Evolutionary conservation across 2,113 vertebrate genomes (phyloP).

Genomic region (Chaetodon trifascialis): DNA sequence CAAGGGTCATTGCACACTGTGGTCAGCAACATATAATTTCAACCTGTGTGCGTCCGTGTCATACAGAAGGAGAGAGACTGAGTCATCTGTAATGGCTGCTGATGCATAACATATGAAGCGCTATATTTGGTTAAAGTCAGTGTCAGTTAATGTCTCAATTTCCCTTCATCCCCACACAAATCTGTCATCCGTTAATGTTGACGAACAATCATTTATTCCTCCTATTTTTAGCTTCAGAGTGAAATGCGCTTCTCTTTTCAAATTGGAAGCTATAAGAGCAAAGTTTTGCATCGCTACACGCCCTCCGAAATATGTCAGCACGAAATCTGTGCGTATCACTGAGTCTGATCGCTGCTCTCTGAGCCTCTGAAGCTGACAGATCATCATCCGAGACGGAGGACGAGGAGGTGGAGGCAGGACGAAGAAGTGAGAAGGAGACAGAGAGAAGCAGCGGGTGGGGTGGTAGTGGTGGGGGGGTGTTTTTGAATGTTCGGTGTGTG

Average conservation of each 20-base stretch:
- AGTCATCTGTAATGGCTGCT: conserved; percentile 57
- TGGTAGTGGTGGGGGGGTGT: conserved; percentile 17
- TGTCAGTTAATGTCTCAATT: conserved; percentile 37
- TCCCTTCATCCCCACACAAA: conserved; percentile 17
- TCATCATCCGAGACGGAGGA: conserved; percentile 53
- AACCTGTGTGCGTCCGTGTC: conserved; percentile 16
- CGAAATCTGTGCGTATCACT: conserved; percentile 20
- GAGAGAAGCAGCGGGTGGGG: conserved; percentile 40
- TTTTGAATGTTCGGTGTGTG: conserved; percentile 52
- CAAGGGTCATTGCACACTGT: conserved; percentile 9
- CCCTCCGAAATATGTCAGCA: conserved; percentile 30
- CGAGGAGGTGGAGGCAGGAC: conserved; percentile 49
- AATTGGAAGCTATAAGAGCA: not conserved
- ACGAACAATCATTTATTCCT: not conserved
- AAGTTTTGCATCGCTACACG: not conserved
- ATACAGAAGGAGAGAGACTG: conserved; percentile 32
- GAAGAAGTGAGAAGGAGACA: conserved; percentile 45
- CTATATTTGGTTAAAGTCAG: conserved; percentile 57
- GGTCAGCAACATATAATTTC: conserved; percentile 4
- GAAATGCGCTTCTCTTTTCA: not conserved
- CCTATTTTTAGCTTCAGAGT: conserved; percentile 1
- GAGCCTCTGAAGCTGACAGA: conserved; percentile 58
- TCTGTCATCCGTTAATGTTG: not conserved
- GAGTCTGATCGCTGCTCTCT: conserved; percentile 32
- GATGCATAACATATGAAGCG: conserved; percentile 65